Conservation (phyloP, 2,797 vertebrate species). For the Mormyrus proboscirostris region DNA sequence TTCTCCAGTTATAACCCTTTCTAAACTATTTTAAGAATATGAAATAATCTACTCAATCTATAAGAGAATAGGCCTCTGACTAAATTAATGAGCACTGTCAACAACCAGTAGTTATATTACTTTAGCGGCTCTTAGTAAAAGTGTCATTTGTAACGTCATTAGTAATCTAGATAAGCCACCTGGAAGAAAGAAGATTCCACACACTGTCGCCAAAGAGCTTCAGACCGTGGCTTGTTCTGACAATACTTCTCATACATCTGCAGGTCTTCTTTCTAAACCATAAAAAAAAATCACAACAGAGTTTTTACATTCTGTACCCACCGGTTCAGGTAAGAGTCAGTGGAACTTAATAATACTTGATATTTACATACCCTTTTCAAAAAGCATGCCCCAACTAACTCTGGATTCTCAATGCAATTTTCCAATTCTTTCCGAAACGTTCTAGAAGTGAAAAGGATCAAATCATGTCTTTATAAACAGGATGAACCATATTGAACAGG, state of each 20-base stretch:
- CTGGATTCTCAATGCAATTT: conserved; percentile 81
- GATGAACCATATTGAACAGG: neutral
- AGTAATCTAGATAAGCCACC: conserved; percentile 51
- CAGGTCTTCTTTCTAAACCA: conserved; percentile 86
- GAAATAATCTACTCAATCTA: neutral
- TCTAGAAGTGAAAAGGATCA: conserved; percentile 49
- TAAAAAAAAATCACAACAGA: conserved; percentile 27
- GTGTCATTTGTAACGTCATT: neutral
- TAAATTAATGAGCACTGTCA: neutral
- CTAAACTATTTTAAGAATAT: neutral
- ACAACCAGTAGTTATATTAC: neutral
- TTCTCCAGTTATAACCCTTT: neutral
- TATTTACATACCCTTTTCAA: conserved; percentile 79
- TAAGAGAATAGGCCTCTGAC: neutral
- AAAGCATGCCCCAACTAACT: conserved; percentile 83
- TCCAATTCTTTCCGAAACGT: conserved; percentile 87
- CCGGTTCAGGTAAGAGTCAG: neutral
- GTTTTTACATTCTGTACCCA: neutral
- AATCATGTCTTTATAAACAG: neutral
- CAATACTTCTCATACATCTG: conserved; percentile 96
- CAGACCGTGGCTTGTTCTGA: conserved; percentile 88
- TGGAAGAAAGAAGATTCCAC: conserved; percentile 90
- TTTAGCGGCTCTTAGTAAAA: neutral
- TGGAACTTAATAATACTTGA: neutral
- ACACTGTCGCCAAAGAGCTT: conserved; percentile 87